Conservation (phyloP, 2,797 vertebrate genomes). For the Antrozous pallidus region DNA sequence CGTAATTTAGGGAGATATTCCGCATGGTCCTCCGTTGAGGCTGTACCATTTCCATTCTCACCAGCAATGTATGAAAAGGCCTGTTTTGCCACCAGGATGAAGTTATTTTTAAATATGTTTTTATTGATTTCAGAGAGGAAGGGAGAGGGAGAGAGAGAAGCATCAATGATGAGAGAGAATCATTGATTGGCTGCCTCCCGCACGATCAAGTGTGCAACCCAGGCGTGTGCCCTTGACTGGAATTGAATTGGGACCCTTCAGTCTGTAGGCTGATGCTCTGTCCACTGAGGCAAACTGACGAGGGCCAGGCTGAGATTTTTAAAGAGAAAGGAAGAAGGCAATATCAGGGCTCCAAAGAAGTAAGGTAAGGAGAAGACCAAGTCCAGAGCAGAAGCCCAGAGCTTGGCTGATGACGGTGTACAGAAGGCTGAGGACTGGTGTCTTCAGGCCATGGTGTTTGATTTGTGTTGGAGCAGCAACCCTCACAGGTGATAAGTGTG, state of each 20-base stretch:
- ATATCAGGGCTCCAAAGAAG: neutral
- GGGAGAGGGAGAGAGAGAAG: neutral
- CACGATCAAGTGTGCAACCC: too few relatives aligned
- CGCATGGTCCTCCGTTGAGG: neutral
- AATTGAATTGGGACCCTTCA: too few relatives aligned
- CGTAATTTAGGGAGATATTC: neutral
- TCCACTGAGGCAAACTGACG: too few relatives aligned
- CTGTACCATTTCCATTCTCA: neutral
- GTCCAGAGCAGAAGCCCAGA: neutral
- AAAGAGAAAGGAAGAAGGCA: neutral
- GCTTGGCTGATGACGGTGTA: rapidly evolving
- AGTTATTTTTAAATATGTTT: neutral
- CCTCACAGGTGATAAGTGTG: neutral
- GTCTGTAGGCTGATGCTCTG: too few relatives aligned
- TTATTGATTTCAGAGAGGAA: neutral
- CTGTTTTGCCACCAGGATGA: neutral
- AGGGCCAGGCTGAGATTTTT: neutral
- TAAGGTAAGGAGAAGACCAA: neutral
- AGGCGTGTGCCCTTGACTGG: too few relatives aligned
- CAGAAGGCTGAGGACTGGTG: neutral
- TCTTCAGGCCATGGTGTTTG: neutral
- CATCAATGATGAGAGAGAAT: too few relatives aligned
- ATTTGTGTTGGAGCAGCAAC: neutral
- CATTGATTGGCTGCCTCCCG: too few relatives aligned
- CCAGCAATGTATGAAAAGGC: neutral